Percentiles rank a stretch among this genome's conserved stretches.
Conservation (phyloP, 2,113 vertebrate species). For the Mastomys coucha region DNA sequence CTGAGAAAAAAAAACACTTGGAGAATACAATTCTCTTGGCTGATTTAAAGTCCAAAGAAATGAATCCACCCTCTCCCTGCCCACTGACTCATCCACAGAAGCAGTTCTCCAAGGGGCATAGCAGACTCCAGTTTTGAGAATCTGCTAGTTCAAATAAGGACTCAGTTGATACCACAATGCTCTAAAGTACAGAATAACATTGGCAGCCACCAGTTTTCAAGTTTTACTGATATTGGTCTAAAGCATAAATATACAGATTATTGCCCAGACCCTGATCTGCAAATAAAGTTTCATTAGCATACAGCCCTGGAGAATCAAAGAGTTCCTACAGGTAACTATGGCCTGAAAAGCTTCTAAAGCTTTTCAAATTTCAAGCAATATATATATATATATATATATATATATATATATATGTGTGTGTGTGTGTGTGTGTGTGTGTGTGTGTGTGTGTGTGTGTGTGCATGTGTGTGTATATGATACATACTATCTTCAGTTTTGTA, state of each 20-base stretch:
- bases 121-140: not conserved
- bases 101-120: not conserved
- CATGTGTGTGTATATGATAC: too few species aligned
- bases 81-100: not conserved
- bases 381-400: not conserved
- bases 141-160: not conserved
- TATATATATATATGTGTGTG: not conserved
- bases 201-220: not conserved
- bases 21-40: constrained; percentile 28
- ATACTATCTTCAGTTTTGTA: not conserved
- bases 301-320: not conserved
- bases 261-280: not conserved
- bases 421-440: too few species aligned
- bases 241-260: not conserved
- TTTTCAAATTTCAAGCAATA: not conserved
- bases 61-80: not conserved
- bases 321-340: not conserved
- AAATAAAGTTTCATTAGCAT: not conserved
- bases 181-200: not conserved
- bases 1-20: not conserved
- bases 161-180: not conserved
- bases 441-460: too few species aligned
- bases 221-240: not conserved
- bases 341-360: not conserved
- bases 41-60: constrained; percentile 21